A percentile compares a stretch with the other conserved stretches of the same genome.
Conservation (phyloP, 1,140 invertebrate genomes). For the Oscheius sp. region DNA sequence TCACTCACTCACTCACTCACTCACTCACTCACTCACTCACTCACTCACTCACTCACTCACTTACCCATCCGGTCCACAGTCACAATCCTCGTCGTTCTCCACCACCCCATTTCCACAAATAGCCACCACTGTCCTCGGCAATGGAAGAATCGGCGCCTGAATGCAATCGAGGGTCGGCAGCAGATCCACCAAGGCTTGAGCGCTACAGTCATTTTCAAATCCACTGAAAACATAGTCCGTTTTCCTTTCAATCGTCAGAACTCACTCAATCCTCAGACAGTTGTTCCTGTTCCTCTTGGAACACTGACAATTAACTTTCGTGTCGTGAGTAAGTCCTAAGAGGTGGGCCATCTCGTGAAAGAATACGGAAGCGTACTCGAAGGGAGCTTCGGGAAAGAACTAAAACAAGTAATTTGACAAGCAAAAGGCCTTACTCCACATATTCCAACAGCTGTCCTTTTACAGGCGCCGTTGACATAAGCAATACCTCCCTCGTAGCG, state of each 20-base stretch:
- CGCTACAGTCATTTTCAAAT: constrained; percentile 34
- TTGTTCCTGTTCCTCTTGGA: constrained; percentile 12
- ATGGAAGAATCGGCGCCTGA: neutral
- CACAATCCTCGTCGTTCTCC: constrained; percentile 36
- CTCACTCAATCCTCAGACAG: constrained; percentile 13
- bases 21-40: neutral
- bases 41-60: no score
- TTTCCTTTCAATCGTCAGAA: no score
- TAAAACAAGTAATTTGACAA: constrained; percentile 16
- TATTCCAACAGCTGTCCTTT: constrained; percentile 8
- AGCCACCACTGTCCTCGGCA: constrained; percentile 7
- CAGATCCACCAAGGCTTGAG: constrained; percentile 22
- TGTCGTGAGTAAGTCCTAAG: constrained; percentile 13
- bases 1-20: no score
- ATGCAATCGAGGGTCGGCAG: constrained; percentile 16
- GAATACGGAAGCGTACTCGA: constrained; percentile 30
- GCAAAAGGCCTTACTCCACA: constrained; percentile 19
- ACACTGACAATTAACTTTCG: constrained; percentile 8
- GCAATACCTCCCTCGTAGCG: constrained; percentile 36
- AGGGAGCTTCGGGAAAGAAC: constrained; percentile 36
- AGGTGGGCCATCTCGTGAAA: constrained; percentile 35
- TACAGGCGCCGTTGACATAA: constrained; percentile 28
- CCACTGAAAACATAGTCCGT: no score
- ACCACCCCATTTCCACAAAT: constrained; percentile 41
- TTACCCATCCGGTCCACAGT: constrained; percentile 33